Conservation (phyloP, 2,797 vertebrate genomes). For the Hypotaenidia okinawae region DNA sequence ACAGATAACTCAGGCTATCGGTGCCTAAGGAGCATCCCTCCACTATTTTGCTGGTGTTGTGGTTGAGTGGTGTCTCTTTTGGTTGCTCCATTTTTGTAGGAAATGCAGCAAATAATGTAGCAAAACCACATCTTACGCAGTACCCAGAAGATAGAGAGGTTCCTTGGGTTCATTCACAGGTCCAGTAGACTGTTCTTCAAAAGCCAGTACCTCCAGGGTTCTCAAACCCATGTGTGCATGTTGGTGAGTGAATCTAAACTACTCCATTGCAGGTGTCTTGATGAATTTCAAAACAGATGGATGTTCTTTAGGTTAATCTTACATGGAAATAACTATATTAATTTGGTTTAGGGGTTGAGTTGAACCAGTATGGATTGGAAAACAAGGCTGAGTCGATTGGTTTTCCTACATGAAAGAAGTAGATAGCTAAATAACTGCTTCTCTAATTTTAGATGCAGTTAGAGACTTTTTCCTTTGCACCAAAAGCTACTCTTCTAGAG, state of each 20-base stretch:
- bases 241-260: background rate
- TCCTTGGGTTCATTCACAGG: rapidly evolving
- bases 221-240: rapidly evolving
- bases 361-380: background rate
- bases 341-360: background rate
- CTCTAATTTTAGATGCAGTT: background rate
- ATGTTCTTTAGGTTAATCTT: background rate
- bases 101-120: background rate
- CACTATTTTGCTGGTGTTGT: background rate
- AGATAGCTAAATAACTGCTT: background rate
- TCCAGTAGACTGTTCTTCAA: background rate
- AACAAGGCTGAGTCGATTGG: background rate
- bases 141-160: background rate
- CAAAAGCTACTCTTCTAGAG: background rate
- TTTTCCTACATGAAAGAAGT: background rate
- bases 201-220: background rate
- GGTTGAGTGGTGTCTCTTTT: background rate
- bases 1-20: background rate
- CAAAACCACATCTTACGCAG: background rate
- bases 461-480: background rate
- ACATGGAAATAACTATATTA: background rate
- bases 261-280: background rate
- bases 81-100: background rate
- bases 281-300: background rate
- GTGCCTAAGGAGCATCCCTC: background rate